Conservation (phyloP, 2,797 vertebrate species). For the Anniella stebbinsi region DNA sequence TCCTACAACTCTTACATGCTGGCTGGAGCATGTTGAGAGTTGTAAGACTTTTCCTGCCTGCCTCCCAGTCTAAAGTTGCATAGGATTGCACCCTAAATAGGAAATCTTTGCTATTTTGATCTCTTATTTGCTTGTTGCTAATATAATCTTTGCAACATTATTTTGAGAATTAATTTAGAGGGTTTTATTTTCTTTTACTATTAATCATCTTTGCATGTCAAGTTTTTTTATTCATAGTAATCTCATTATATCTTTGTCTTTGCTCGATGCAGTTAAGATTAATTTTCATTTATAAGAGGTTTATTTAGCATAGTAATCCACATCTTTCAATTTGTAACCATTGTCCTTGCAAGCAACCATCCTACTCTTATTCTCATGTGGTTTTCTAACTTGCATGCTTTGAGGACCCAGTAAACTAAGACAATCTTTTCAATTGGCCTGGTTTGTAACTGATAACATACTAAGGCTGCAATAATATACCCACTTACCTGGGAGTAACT, state of each 20-base stretch:
- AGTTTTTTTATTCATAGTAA: neutral
- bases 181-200: neutral
- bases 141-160: neutral
- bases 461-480: no score
- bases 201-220: neutral
- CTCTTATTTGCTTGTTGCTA: neutral
- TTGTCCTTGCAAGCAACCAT: neutral
- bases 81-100: neutral
- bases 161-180: conserved; percentile 9
- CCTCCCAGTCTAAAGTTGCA: no score
- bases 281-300: conserved; percentile 8
- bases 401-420: neutral
- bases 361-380: neutral
- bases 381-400: neutral
- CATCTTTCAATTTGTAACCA: conserved; percentile 3
- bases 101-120: neutral
- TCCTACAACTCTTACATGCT: no score
- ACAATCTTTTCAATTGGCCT: neutral
- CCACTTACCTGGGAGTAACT: no score
- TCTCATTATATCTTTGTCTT: neutral
- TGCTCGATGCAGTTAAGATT: conserved; percentile 13
- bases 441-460: neutral
- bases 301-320: conserved; percentile 24
- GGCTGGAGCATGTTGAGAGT: no score
- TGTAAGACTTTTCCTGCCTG: no score